Conservation (phyloP, 2,888 invertebrate species). For the Nasonia oneida region DNA sequence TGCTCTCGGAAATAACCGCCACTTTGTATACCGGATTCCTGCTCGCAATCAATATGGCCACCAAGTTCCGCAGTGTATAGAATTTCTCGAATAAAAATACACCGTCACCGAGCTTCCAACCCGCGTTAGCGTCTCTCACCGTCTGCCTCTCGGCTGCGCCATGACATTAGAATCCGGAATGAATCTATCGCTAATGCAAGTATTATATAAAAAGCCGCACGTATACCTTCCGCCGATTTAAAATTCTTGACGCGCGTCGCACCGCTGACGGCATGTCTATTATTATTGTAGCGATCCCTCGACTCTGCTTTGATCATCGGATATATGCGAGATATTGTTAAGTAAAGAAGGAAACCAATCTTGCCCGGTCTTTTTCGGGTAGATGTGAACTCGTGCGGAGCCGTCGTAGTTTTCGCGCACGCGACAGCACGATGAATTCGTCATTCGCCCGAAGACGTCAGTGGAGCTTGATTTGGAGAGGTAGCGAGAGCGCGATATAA, state of each 20-base stretch:
- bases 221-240: not conserved
- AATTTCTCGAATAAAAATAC: not conserved
- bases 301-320: not conserved
- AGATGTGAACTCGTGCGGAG: not conserved
- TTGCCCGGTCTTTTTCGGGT: not conserved
- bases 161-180: slow-evolving; percentile 39
- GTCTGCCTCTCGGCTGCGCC: not conserved
- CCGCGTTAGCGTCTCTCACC: too few relatives aligned
- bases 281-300: not conserved
- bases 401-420: not conserved
- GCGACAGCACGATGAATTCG: not conserved
- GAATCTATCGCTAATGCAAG: not conserved
- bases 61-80: not conserved
- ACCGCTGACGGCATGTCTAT: not conserved
- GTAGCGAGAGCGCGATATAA: not conserved
- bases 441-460: not conserved
- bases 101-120: slow-evolving; percentile 2
- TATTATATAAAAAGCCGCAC: not conserved
- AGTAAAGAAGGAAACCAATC: not conserved
- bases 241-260: not conserved
- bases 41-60: too few relatives aligned
- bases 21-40: not conserved
- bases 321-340: not conserved
- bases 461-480: not conserved
- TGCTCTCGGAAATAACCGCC: not conserved